phyloP scores from a whole-genome alignment of 2,797 vertebrate genomes.

The Catamblyrhynchus diadema region DNA sequence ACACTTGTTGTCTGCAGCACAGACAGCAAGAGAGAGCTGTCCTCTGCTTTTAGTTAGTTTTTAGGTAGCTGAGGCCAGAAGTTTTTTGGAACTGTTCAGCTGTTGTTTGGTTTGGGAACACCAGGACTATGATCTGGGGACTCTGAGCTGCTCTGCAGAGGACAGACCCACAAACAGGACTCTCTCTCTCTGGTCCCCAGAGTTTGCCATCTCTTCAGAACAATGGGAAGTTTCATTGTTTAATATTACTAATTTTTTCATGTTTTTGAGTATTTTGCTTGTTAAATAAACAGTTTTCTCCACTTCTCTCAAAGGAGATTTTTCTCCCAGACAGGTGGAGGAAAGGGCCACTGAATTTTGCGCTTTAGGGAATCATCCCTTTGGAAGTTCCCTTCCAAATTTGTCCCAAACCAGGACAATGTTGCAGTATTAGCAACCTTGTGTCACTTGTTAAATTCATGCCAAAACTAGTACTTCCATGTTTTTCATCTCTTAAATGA shows the following conservation, averaged over 20 bases:
- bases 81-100: too few relatives aligned
- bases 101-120: fast-evolving
- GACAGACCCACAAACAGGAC: fast-evolving
- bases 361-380: background rate
- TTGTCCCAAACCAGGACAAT: background rate
- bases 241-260: background rate
- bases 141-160: background rate
- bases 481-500: background rate
- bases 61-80: background rate
- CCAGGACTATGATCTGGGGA: fast-evolving
- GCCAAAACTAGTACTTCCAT: background rate
- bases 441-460: background rate
- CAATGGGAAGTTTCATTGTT: background rate
- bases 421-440: background rate
- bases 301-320: background rate
- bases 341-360: background rate
- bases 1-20: background rate
- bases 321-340: fast-evolving
- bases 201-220: background rate
- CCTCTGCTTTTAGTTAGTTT: background rate
- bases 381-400: background rate
- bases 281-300: background rate
- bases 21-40: background rate
- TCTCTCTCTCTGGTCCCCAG: background rate
- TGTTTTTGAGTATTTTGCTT: background rate